Base-by-base conservation (phyloP, 2,888 invertebrate genomes). In the Tipula lateralis region DNA sequence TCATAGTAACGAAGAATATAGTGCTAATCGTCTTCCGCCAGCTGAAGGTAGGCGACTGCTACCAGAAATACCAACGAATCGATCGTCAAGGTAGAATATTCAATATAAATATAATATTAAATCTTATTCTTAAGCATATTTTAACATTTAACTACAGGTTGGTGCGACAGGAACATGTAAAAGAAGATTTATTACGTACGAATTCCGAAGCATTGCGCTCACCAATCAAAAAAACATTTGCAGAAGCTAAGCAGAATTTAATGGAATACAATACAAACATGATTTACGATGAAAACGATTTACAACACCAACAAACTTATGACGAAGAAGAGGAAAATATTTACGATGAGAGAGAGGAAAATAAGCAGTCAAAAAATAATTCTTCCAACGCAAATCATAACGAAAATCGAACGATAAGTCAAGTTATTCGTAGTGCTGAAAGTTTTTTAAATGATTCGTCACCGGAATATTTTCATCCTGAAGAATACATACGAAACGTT, bases 1-100 rank as follows among this genome's bases (percentile, higher is more conserved):
- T 84, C 90, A 90, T 85, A 90, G 90, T 87, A 90, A 90, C 85
- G 90, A 90, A 85, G 90, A 90, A 86, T 90, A 90, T 85, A 89
- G 89, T 12, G 88, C 89, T 44, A 88, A 87, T 34, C 88, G 90
- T 85, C 84, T 87, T 1, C 86, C 86, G 3, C 84, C 87, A 5
- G 83, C 44, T 2, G 90, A 90, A 86, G 89, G 87, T 36, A 87
- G 90, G 0, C 87, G 90, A 0, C 66, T 90, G 9, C 85, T 90
- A 83, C 90, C 90, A 0, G 90, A 90, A 86, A 89, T 90, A 84
- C 90, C 90, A 2, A 50, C 86, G 34, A 86, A 87, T 84, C 88
- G 88, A 1, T 86, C 88, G n/a, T 86, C 87, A 39, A 87, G 87
- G 88, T 88, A 85, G 85, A 84, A 29, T 81, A 66, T 66, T 24